Conservation (phyloP, 2,113 vertebrate species). For the Rhynchomys soricoides region DNA sequence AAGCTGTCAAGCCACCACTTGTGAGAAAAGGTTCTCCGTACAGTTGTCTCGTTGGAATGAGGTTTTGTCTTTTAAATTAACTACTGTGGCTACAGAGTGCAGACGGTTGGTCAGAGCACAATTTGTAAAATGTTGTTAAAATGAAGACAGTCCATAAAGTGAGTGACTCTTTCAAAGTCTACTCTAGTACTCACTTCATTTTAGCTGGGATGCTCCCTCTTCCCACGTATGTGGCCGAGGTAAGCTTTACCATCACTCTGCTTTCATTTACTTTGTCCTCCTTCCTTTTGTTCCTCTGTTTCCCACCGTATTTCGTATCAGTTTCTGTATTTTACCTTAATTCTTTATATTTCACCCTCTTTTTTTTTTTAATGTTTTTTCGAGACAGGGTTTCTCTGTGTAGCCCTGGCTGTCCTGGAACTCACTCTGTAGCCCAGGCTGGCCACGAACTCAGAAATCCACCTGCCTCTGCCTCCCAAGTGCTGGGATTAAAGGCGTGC, state of each 20-base stretch:
- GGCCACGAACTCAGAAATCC: no score
- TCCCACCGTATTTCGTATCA: not conserved
- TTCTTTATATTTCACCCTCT: not conserved
- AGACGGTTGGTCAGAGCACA: not conserved
- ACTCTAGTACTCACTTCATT: not conserved
- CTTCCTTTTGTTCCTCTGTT: conserved; percentile 31
- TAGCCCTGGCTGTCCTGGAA: no score
- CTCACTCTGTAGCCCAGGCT: no score
- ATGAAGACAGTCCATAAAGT: not conserved
- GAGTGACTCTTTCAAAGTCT: not conserved
- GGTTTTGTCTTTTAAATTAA: conserved; percentile 41
- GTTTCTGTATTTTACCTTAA: conserved; percentile 15
- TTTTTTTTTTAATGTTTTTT: no score
- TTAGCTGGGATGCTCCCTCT: conserved; percentile 8
- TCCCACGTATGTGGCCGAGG: not conserved
- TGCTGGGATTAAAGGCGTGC: no score
- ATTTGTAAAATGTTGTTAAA: conserved; percentile 53
- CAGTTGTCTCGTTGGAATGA: not conserved
- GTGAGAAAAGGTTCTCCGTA: not conserved
- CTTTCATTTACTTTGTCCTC: not conserved
- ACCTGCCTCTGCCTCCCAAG: no score
- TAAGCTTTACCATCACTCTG: not conserved
- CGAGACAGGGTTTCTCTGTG: no score
- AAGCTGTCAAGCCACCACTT: not conserved
- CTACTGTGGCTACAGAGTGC: not conserved